Evolutionary conservation across 2,888 invertebrate genomes (phyloP), one percentile per base, ranked within the genome.

Genomic region (Rosalia funebris): DNA sequence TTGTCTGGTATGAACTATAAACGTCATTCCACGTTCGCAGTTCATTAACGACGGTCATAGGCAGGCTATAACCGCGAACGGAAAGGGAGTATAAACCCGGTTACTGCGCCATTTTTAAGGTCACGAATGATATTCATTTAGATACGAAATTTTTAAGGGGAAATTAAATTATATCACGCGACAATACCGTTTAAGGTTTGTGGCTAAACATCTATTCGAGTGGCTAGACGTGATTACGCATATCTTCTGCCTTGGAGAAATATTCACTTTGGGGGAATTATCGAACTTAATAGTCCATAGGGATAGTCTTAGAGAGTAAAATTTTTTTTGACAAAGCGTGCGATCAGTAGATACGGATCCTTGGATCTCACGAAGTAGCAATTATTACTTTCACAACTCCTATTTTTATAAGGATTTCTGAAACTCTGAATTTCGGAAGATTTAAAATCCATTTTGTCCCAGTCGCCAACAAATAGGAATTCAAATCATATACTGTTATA

Each of bases 1-100:
- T 63, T 69, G 68, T 70, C 70, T 67, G 60, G 54, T 63, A 63
- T 71, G 69, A 72, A 71, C 69, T 69, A 71, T 72, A 73, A 73
- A 75, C 72, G 71, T 75, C 72, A 66, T 68, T 67, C 60, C 58
- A 60, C 68, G 71, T 76, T 75, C 75, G 71, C 74, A 73, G 75
- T 72, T 74, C 75, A 75, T 76, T 76, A 75, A 63, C 68, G 62
- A 52, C 59, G 50, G 60, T 60, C 52, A 48, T 60, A 56, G 52
- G 52, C 59, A 57, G 58, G 36, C 42, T 46, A 39, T 57, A 63
- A 64, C 69, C 69, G 63, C 66, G 69, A 66, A 55, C 50, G 62
- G 63, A 57, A 70, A 63, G 66, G 63, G 62, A 66, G 67, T 56
- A 25, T 20, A 65, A 64, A 60, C 68, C 70, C 70, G 68, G 71